Percentiles rank a stretch among this genome's conserved stretches.
Conservation (phyloP, 1,140 invertebrate species). For the Drosophila lini region DNA sequence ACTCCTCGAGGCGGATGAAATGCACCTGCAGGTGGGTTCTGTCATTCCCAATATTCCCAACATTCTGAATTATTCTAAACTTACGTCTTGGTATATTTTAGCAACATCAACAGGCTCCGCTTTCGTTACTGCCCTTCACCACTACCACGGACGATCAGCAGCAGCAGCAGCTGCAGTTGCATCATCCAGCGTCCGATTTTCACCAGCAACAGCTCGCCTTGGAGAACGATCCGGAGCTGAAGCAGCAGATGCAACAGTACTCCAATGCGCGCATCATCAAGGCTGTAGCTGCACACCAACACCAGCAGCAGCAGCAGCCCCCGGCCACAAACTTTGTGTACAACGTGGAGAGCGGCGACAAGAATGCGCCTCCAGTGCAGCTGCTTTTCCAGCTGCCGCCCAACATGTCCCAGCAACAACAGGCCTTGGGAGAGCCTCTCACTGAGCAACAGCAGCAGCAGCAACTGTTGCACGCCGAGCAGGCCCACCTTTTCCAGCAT, state of each 20-base stretch:
- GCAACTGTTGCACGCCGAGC: slow-evolving; percentile 76
- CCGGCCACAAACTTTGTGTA: slow-evolving; percentile 81
- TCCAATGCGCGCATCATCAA: slow-evolving; percentile 77
- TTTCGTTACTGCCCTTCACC: slow-evolving; percentile 70
- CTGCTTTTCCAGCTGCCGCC: slow-evolving; percentile 79
- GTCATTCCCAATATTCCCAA: accelerated
- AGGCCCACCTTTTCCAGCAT: slow-evolving; percentile 82
- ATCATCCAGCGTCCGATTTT: slow-evolving; percentile 84
- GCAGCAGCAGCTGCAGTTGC: slow-evolving; percentile 69
- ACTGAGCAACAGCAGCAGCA: slow-evolving; percentile 30
- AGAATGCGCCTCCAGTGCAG: slow-evolving; percentile 79
- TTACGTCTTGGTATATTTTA: background rate
- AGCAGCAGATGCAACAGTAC: slow-evolving; percentile 84
- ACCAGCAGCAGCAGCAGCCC: slow-evolving; percentile 73
- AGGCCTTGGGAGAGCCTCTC: slow-evolving; percentile 27
- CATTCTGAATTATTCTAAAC: background rate
- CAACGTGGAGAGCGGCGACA: slow-evolving; percentile 78
- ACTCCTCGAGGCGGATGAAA: slow-evolving; percentile 69
- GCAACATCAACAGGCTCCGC: slow-evolving; percentile 81
- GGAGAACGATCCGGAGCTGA: slow-evolving; percentile 69
- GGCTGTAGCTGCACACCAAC: slow-evolving; percentile 82
- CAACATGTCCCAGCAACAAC: slow-evolving; percentile 53
- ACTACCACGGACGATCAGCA: slow-evolving; percentile 78
- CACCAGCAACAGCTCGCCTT: slow-evolving; percentile 62
- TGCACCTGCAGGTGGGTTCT: slow-evolving; percentile 65